phyloP scores from a whole-genome alignment of 1,140 invertebrate genomes.

The Lordiphosa mommai region DNA sequence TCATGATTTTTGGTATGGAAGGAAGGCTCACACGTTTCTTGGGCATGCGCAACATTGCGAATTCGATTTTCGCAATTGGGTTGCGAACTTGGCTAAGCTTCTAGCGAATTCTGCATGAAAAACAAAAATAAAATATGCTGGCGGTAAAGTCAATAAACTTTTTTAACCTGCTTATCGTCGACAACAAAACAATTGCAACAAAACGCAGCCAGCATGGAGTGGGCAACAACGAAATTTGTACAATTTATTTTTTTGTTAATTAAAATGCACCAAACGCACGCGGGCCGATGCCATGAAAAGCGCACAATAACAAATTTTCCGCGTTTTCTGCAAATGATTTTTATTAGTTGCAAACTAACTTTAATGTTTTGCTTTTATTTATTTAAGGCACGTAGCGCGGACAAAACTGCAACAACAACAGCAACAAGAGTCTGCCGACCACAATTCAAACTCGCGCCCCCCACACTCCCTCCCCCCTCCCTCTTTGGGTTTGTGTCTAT shows the following conservation, averaged over 20 bases:
- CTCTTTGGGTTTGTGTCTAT: conserved; percentile 29
- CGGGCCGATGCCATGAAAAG: conserved; percentile 44
- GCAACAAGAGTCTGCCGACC: conserved; percentile 44
- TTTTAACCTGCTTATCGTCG: conserved; percentile 61
- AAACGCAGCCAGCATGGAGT: conserved; percentile 23
- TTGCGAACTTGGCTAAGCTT: conserved; percentile 47
- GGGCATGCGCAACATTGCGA: conserved; percentile 46
- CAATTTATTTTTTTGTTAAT: conserved; percentile 48
- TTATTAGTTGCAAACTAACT: conserved; percentile 23
- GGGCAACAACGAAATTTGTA: conserved; percentile 55
- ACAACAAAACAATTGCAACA: conserved; percentile 17
- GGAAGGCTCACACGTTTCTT: conserved; percentile 7
- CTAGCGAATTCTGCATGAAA: conserved; percentile 42
- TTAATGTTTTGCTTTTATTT: conserved; percentile 46
- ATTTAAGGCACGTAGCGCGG: conserved; percentile 58
- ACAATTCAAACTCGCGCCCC: conserved; percentile 13
- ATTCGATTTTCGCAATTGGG: conserved; percentile 2
- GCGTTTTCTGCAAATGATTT: conserved; percentile 57
- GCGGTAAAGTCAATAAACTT: conserved; percentile 66
- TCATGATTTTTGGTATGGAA: conserved; percentile 21
- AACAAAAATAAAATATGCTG: conserved; percentile 11
- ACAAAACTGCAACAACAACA: conserved; percentile 44
- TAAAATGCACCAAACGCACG: conserved; percentile 56
- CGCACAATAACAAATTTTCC: conserved; percentile 73
- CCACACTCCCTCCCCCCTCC: background rate